Evolutionary conservation across 2,113 vertebrate genomes (phyloP), one percentile per base, ranked within the genome.

Genomic region (Gobio gobio): DNA sequence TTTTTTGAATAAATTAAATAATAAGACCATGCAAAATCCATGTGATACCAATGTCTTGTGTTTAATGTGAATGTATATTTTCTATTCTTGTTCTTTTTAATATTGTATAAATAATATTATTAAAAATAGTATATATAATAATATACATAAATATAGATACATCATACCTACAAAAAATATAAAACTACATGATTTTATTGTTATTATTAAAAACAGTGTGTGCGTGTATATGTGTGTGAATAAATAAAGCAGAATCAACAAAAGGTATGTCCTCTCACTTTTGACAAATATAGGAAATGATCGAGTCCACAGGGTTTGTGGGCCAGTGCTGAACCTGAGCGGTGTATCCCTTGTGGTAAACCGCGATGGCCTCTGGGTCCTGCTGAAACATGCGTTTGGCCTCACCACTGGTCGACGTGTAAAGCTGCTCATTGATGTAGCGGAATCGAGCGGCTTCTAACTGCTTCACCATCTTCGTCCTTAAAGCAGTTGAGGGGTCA

Each of bases 281-380:
- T 43, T 92, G 91, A 24, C 76, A 92, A 78, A 99, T 96, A 90
- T 94, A 96, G 0, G 88, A 88, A 79, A 96, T 92, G 40, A 99
- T 96, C 29, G 87, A 83, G 3, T 96, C 93, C 84, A 98, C 94
- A 0, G 98, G 98, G 24, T 96, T 96, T 78, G 92, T 43, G 0
- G 97, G 97, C 98, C 98, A 99, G 66, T 92, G 94, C 72, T 92
- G 92, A 18, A 98, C 93, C 88, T 99, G 97, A 3, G 86, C 94
- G 0, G 95, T 95, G 87, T 97, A 99, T 56, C 98, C 98, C 0
- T 87, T 94, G 91, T 99, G 98, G 84, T 99, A 99, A 7, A 97
- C 76, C 2, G 88, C 73, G 43, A 97, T 97, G 3, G 97, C 95
- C 4, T 95, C 86, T 0, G 95, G 96, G 84, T 99, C 97, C 80